A percentile compares a stretch with the other conserved stretches of the same genome.
Conservation (phyloP, 2,888 invertebrate species). For the Lepidochitona cinerea region DNA sequence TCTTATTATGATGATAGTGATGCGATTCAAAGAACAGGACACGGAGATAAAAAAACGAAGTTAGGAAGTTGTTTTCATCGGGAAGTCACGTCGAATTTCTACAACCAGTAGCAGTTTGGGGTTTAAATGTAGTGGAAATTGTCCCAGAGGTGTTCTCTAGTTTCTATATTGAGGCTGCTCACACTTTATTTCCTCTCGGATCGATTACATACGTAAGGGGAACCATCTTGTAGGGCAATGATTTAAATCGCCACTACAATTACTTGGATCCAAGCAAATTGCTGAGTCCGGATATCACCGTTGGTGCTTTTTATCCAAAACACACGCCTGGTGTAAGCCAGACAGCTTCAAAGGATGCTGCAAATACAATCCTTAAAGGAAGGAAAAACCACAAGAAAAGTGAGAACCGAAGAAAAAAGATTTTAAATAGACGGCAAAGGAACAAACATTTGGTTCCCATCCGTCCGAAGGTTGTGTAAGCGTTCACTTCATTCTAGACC, state of each 20-base stretch:
- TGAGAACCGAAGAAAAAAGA: background rate
- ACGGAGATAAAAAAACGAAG: no score
- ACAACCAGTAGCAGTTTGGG: no score
- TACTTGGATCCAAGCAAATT: background rate
- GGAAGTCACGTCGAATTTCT: no score
- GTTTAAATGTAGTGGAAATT: no score
- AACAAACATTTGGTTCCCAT: background rate
- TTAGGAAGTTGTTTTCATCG: no score
- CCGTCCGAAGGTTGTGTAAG: conserved; percentile 3
- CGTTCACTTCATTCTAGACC: background rate
- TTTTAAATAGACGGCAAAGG: background rate
- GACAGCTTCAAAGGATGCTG: background rate
- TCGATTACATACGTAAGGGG: background rate
- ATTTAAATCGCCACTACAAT: background rate
- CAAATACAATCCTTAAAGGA: background rate
- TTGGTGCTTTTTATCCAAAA: background rate
- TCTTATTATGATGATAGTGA: no score
- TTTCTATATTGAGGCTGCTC: background rate
- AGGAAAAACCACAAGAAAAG: background rate
- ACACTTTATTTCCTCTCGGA: background rate
- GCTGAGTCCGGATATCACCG: background rate
- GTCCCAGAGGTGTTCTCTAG: background rate
- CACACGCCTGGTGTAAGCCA: background rate
- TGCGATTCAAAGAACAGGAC: no score
- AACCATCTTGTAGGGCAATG: background rate